phyloP scores from a whole-genome alignment of 2,888 invertebrate genomes.

The Acanthacorydalis orientalis region DNA sequence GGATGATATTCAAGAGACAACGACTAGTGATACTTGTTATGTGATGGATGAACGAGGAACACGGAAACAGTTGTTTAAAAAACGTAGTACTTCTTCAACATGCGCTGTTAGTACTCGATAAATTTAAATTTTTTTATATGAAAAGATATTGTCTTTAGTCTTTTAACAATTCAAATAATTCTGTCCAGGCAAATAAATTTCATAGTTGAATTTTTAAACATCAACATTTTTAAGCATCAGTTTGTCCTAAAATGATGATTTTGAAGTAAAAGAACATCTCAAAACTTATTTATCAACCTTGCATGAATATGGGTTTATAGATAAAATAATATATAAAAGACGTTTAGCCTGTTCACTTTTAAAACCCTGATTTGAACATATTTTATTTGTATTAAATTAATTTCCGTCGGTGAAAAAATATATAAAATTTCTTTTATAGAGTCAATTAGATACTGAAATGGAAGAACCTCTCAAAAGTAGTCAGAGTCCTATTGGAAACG shows the following conservation, averaged over 20 bases:
- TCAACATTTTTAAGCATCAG: too few relatives aligned
- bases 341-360: too few relatives aligned
- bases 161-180: neutral
- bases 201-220: too few relatives aligned
- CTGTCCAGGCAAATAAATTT: slow-evolving; percentile 3
- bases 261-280: too few relatives aligned
- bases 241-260: too few relatives aligned
- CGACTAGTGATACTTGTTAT: slow-evolving; percentile 42
- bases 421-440: slow-evolving; percentile 37
- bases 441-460: slow-evolving; percentile 62
- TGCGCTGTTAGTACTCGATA: slow-evolving; percentile 46
- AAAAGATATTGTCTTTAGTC: slow-evolving; percentile 1
- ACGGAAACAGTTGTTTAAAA: slow-evolving; percentile 72
- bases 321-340: too few relatives aligned
- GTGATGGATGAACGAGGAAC: slow-evolving; percentile 59
- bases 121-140: neutral
- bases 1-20: slow-evolving; percentile 43
- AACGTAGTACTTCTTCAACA: slow-evolving; percentile 75
- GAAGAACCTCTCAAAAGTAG: slow-evolving; percentile 56
- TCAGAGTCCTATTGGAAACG: slow-evolving; percentile 62
- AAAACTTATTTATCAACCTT: too few relatives aligned
- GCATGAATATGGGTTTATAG: too few relatives aligned
- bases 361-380: too few relatives aligned
- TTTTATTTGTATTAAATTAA: neutral
- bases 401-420: slow-evolving; percentile 1